Evolutionary conservation across 1,140 invertebrate species (phyloP).

Genomic region (Macrotrachela quadricornifera): DNA sequence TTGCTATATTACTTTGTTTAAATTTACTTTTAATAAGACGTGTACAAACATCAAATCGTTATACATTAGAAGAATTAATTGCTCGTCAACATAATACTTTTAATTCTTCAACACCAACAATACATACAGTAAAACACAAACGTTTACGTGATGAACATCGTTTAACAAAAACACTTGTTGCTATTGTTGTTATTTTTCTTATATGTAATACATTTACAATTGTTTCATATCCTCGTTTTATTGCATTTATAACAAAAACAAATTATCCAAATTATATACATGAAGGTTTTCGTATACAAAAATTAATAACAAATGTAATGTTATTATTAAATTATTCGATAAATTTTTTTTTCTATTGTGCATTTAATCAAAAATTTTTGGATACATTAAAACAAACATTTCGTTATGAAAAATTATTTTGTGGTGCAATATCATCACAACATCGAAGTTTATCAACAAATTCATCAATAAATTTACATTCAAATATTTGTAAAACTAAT

Average conservation of each 20-base stretch:
- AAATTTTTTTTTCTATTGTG: neutral
- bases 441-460: too few relatives aligned
- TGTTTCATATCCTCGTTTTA: neutral
- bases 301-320: neutral
- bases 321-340: neutral
- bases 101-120: too few relatives aligned
- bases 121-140: neutral
- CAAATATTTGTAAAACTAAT: too few relatives aligned
- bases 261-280: neutral
- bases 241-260: neutral
- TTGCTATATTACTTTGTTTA: too few relatives aligned
- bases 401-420: too few relatives aligned
- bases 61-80: too few relatives aligned
- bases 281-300: neutral
- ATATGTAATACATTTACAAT: constrained; percentile 2
- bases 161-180: constrained; percentile 6
- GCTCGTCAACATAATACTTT: too few relatives aligned
- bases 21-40: too few relatives aligned
- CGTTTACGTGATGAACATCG: neutral
- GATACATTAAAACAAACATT: too few relatives aligned
- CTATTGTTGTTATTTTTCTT: constrained; percentile 3
- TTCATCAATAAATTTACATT: too few relatives aligned
- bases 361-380: neutral
- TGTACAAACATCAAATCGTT: too few relatives aligned
- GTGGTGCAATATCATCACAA: too few relatives aligned